phyloP scores from a whole-genome alignment of 2,888 invertebrate species.

The Cepaea hortensis region DNA sequence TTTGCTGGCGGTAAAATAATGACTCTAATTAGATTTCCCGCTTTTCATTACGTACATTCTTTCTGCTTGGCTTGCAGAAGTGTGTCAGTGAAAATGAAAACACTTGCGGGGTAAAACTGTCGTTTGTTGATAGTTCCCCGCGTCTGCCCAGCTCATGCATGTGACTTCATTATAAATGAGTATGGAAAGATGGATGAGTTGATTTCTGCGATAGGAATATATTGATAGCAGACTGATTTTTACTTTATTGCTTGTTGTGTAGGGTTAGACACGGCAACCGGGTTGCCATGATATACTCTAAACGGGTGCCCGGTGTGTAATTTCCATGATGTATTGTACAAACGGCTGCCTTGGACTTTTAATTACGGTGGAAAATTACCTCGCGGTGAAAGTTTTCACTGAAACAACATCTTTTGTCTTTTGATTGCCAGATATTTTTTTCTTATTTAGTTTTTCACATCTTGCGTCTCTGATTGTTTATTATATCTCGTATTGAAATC shows the following conservation, averaged over 20 bases:
- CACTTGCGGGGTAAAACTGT: slow-evolving; percentile 15
- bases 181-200: background rate
- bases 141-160: background rate
- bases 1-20: slow-evolving; percentile 41
- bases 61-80: slow-evolving; percentile 34
- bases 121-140: slow-evolving; percentile 37
- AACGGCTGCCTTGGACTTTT: too few species aligned
- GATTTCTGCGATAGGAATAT: too few species aligned
- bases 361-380: too few species aligned
- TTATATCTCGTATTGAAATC: too few species aligned
- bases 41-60: slow-evolving; percentile 6
- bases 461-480: too few species aligned
- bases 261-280: background rate
- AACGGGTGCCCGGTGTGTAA: background rate
- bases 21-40: slow-evolving; percentile 26
- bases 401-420: too few species aligned
- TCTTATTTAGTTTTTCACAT: too few species aligned
- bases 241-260: background rate
- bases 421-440: too few species aligned
- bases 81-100: slow-evolving; percentile 27
- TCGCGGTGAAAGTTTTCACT: too few species aligned
- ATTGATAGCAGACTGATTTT: background rate
- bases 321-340: too few species aligned
- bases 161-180: slow-evolving; percentile 24
- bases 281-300: background rate